Conservation (phyloP, 2,888 invertebrate genomes). For the Lapara coniferarum region DNA sequence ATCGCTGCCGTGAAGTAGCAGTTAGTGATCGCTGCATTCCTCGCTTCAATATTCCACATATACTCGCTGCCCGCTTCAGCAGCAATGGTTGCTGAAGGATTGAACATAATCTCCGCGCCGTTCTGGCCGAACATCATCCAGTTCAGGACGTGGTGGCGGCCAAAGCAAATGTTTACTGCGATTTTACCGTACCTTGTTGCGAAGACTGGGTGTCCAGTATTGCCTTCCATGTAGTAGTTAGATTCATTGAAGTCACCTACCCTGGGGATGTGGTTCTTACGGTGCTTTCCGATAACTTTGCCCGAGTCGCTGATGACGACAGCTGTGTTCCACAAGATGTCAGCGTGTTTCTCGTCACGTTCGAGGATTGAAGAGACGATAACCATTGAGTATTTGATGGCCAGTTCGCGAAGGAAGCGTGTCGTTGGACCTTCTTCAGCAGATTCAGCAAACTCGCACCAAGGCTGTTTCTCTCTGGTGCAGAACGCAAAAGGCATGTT, state of each 20-base stretch:
- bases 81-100: slow-evolving; percentile 97
- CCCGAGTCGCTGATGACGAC: slow-evolving; percentile 96
- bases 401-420: slow-evolving; percentile 90
- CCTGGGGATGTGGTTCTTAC: slow-evolving; percentile 99
- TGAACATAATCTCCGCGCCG: slow-evolving; percentile 99
- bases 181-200: slow-evolving; percentile 94
- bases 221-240: slow-evolving; percentile 98
- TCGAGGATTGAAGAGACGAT: slow-evolving; percentile 98
- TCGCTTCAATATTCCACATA: slow-evolving; percentile 97
- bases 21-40: slow-evolving; percentile 98
- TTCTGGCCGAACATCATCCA: slow-evolving; percentile 99
- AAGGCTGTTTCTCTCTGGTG: slow-evolving; percentile 97
- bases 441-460: slow-evolving; percentile 98
- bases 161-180: slow-evolving; percentile 98
- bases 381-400: slow-evolving; percentile 94
- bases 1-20: slow-evolving; percentile 97
- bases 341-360: slow-evolving; percentile 93
- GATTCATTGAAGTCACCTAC: slow-evolving; percentile 99
- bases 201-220: slow-evolving; percentile 97
- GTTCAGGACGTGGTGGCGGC: slow-evolving; percentile 98
- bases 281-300: slow-evolving; percentile 95
- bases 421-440: slow-evolving; percentile 95
- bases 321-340: slow-evolving; percentile 97
- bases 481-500: slow-evolving; percentile 99
- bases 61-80: slow-evolving; percentile 91